Conservation (phyloP, 2,113 vertebrate genomes). For the Rhynchopsitta pachyrhyncha region DNA sequence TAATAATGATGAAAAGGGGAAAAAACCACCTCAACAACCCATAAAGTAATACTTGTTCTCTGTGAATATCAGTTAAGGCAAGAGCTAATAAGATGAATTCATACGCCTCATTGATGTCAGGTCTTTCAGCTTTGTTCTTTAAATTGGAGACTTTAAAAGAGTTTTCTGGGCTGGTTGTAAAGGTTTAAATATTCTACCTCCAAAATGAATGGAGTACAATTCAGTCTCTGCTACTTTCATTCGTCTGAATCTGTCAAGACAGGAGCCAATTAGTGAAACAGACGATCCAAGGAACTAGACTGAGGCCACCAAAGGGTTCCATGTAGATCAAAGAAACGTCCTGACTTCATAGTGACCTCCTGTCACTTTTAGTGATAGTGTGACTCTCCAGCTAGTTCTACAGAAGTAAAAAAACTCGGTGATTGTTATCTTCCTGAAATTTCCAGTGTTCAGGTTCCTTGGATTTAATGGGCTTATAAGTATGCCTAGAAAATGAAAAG, state of each 20-base stretch:
- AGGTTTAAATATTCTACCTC: neutral
- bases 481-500: neutral
- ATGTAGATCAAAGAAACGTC: neutral
- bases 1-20: neutral
- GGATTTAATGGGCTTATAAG: neutral
- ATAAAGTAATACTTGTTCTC: neutral
- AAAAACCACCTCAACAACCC: neutral
- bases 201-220: neutral
- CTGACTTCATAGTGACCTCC: neutral
- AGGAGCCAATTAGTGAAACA: slow-evolving; percentile 4
- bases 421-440: neutral
- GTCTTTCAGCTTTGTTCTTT: neutral
- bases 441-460: neutral
- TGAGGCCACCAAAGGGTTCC: neutral
- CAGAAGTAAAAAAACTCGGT: neutral
- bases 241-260: neutral
- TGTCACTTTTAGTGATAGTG: neutral
- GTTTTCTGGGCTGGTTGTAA: neutral
- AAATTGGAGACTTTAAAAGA: neutral
- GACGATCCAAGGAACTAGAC: neutral
- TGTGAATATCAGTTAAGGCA: neutral
- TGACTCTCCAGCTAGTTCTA: neutral
- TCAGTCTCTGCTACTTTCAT: neutral
- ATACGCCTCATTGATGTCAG: neutral
- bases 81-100: neutral